A percentile compares a stretch with the other conserved stretches of the same genome.
Conservation (phyloP, 2,888 invertebrate genomes). For the Hirtodrosophila trivittata region DNA sequence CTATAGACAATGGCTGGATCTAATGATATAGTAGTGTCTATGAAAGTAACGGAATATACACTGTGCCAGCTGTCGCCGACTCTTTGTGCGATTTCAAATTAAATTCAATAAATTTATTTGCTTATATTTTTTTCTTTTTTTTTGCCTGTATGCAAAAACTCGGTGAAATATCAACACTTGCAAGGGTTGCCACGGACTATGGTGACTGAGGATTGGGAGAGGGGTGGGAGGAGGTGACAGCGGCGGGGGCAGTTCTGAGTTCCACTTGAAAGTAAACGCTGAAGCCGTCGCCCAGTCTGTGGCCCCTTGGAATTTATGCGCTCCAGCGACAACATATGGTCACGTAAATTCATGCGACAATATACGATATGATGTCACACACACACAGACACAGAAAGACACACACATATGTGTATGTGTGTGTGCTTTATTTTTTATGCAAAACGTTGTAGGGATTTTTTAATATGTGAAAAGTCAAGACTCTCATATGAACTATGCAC, state of each 20-base stretch:
- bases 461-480: slow-evolving; percentile 59
- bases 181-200: slow-evolving; percentile 39
- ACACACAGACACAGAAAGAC: slow-evolving; percentile 40
- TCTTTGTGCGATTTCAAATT: slow-evolving; percentile 70
- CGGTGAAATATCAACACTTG: slow-evolving; percentile 70
- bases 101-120: slow-evolving; percentile 71
- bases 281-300: slow-evolving; percentile 63
- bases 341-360: slow-evolving; percentile 80
- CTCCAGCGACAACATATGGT: slow-evolving; percentile 79
- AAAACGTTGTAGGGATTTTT: slow-evolving; percentile 77
- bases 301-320: slow-evolving; percentile 75
- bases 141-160: slow-evolving; percentile 60
- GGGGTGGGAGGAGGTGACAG: background rate
- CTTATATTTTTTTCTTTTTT: slow-evolving; percentile 21
- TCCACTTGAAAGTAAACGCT: slow-evolving; percentile 60
- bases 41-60: slow-evolving; percentile 23
- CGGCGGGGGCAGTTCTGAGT: slow-evolving; percentile 30
- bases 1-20: slow-evolving; percentile 19
- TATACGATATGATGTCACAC: slow-evolving; percentile 79
- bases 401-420: slow-evolving; percentile 23
- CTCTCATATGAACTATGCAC: slow-evolving; percentile 39
- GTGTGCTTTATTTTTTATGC: slow-evolving; percentile 75
- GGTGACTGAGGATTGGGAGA: background rate
- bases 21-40: slow-evolving; percentile 34
- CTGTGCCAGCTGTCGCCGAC: slow-evolving; percentile 61